phyloP scores from a whole-genome alignment of 1,140 invertebrate species.

The Drosophila sproati region DNA sequence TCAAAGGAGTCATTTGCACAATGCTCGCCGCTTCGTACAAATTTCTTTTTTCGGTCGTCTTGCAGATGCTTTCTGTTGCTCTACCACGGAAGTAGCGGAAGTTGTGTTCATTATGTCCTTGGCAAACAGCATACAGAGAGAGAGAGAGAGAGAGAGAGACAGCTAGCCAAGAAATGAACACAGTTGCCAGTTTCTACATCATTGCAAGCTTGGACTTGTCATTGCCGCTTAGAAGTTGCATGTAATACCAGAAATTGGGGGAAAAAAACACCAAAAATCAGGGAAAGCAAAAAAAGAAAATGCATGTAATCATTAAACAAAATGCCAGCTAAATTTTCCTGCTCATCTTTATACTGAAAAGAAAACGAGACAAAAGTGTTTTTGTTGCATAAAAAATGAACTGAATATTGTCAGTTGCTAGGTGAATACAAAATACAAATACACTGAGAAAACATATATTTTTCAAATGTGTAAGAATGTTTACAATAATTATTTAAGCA shows the following conservation, averaged over 20 bases:
- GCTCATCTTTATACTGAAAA: slow-evolving; percentile 14
- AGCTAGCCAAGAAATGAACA: slow-evolving; percentile 43
- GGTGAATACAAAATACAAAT: slow-evolving; percentile 24
- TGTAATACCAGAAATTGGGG: slow-evolving; percentile 7
- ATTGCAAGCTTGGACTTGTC: slow-evolving; percentile 36
- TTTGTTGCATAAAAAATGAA: slow-evolving; percentile 29
- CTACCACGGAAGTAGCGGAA: slow-evolving; percentile 59
- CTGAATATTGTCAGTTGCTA: slow-evolving; percentile 1
- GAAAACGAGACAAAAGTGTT: not conserved
- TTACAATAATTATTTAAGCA: no score
- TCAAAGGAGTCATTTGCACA: slow-evolving; percentile 78
- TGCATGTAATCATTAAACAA: slow-evolving; percentile 66
- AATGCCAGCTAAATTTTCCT: slow-evolving; percentile 38
- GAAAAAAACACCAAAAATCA: not conserved
- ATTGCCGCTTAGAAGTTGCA: slow-evolving; percentile 36
- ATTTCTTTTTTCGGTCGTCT: slow-evolving; percentile 21
- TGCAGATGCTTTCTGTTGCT: slow-evolving; percentile 20
- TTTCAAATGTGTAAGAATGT: no score
- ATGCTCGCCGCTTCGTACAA: slow-evolving; percentile 29
- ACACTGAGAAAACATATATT: slow-evolving; percentile 11
- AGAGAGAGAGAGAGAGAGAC: not conserved
- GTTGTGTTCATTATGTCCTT: slow-evolving; percentile 77
- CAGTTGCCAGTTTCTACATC: slow-evolving; percentile 21
- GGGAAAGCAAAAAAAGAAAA: slow-evolving; percentile 36
- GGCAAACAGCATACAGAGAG: slow-evolving; percentile 50